These are phyloP conservation scores for Benthosema pterotum DNA, from an alignment of 2,797 vertebrate genomes.

Conservation along the genomic window DNA sequence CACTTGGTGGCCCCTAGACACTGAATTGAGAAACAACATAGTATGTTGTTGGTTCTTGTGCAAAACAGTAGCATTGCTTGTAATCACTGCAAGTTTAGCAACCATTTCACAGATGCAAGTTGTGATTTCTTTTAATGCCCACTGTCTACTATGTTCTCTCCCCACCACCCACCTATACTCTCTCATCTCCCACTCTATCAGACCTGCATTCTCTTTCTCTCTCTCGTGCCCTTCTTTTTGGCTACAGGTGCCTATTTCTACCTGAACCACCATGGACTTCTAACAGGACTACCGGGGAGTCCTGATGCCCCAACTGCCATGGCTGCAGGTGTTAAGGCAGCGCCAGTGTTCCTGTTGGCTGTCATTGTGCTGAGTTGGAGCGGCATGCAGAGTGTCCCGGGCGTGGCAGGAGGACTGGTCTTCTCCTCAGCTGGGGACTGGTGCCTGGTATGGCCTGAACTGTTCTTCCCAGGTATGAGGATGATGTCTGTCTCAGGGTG, in stretches of 20 bases:
- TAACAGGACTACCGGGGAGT: constrained; percentile 56
- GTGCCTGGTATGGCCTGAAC: constrained; percentile 84
- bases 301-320: constrained; percentile 70
- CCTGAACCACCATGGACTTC: constrained; percentile 33
- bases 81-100: not conserved
- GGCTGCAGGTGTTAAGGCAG: constrained; percentile 78
- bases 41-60: too few species aligned
- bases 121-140: not conserved
- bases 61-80: not conserved
- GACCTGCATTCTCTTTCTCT: constrained; percentile 74
- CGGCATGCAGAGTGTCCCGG: constrained; percentile 60
- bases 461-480: constrained; percentile 76
- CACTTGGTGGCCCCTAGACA: too few species aligned
- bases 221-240: constrained; percentile 73
- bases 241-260: constrained; percentile 76
- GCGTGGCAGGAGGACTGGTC: constrained; percentile 80
- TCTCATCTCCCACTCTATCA: constrained; percentile 44
- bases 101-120: not conserved
- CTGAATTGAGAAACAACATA: too few species aligned
- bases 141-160: too few species aligned
- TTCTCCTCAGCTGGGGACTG: constrained; percentile 83
- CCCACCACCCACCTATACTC: not conserved
- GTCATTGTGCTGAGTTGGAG: constrained; percentile 67
- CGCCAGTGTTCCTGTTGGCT: constrained; percentile 78
- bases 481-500: not conserved